Percentiles rank a stretch among this genome's conserved stretches.
phyloP scores from a whole-genome alignment of 2,888 invertebrate species.

The Lithodes maja region DNA sequence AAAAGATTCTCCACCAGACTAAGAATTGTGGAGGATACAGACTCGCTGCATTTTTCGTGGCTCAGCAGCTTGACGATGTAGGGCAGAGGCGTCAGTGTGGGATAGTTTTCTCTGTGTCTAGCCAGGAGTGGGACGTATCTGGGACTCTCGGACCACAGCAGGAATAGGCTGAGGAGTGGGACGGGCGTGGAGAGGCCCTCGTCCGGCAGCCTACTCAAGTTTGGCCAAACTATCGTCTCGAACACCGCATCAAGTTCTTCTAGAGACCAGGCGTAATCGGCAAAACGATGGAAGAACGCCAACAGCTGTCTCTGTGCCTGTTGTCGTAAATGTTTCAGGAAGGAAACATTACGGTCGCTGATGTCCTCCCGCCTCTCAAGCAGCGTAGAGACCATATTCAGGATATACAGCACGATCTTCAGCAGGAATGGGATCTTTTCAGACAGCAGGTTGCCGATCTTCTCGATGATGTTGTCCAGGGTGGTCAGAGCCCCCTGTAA shows the following conservation, averaged over 20 bases:
- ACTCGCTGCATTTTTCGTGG: slow-evolving; percentile 81
- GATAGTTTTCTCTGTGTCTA: slow-evolving; percentile 77
- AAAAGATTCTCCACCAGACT: slow-evolving; percentile 84
- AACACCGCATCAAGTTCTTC: slow-evolving; percentile 85
- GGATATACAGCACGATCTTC: slow-evolving; percentile 83
- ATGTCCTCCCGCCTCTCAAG: slow-evolving; percentile 77
- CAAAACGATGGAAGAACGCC: slow-evolving; percentile 87
- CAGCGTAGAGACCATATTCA: slow-evolving; percentile 81
- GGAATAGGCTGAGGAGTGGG: slow-evolving; percentile 85
- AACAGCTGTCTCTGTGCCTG: slow-evolving; percentile 79
- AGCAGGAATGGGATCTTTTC: slow-evolving; percentile 82
- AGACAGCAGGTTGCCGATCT: slow-evolving; percentile 85
- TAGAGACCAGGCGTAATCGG: slow-evolving; percentile 83
- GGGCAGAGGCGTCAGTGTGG: slow-evolving; percentile 79
- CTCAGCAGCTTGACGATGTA: slow-evolving; percentile 83
- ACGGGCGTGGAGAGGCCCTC: slow-evolving; percentile 91
- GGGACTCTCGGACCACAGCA: slow-evolving; percentile 87
- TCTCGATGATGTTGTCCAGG: slow-evolving; percentile 84
- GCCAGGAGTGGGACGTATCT: slow-evolving; percentile 82
- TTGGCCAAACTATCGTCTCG: slow-evolving; percentile 87
- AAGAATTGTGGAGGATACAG: slow-evolving; percentile 82
- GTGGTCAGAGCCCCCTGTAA: slow-evolving; percentile 85
- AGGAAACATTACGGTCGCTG: slow-evolving; percentile 80
- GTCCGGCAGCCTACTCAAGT: slow-evolving; percentile 82
- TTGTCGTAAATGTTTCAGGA: slow-evolving; percentile 82